A percentile compares a stretch with the other conserved stretches of the same genome.
Conservation (phyloP, 1,140 invertebrate genomes). For the Pogonomyrmex californicus region DNA sequence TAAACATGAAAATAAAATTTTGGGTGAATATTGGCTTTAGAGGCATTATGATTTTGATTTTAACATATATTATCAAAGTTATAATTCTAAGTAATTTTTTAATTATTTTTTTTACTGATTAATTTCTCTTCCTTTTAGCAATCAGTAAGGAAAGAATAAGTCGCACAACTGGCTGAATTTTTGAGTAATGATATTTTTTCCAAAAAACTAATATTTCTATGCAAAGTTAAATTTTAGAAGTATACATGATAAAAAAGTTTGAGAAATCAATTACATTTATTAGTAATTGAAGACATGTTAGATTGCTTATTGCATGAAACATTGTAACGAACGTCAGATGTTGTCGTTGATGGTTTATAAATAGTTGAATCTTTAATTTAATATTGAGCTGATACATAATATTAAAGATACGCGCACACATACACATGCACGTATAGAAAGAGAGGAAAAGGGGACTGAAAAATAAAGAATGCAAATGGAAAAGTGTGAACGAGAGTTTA, state of each 20-base stretch:
- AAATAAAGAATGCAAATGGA: neutral
- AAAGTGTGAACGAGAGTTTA: constrained; percentile 8
- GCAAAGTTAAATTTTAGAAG: neutral
- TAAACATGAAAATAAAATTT: too few relatives aligned
- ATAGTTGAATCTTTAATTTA: constrained; percentile 1
- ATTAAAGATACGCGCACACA: neutral
- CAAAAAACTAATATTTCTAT: neutral
- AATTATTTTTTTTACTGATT: too few relatives aligned
- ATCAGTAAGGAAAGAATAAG: too few relatives aligned
- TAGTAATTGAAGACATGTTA: neutral
- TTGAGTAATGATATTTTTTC: too few relatives aligned
- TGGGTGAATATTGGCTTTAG: neutral
- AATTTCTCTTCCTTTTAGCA: too few relatives aligned
- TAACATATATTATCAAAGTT: neutral
- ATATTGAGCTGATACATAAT: constrained; percentile 17
- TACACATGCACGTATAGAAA: neutral
- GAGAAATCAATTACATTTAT: constrained; percentile 3
- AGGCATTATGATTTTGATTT: neutral
- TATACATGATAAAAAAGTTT: constrained; percentile 1
- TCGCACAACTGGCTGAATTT: too few relatives aligned
- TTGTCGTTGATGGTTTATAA: neutral
- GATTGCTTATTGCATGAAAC: constrained; percentile 2
- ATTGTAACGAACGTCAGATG: neutral
- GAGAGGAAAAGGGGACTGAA: neutral
- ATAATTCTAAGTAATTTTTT: neutral